Conservation (phyloP, 2,888 invertebrate species). For the Pterostichus niger region DNA sequence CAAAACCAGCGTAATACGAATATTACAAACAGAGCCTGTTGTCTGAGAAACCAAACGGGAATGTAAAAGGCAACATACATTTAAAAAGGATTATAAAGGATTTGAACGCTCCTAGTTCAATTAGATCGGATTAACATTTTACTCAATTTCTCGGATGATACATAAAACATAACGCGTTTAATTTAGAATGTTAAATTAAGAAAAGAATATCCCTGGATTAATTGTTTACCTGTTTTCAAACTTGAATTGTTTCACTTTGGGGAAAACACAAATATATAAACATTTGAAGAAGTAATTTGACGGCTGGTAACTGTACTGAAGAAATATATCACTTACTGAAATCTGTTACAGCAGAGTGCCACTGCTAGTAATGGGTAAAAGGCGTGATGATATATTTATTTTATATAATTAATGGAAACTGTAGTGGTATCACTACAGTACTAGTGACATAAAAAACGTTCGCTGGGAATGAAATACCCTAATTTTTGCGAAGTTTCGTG, state of each 20-base stretch:
- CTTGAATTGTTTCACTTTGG: background rate
- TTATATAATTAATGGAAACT: too few species aligned
- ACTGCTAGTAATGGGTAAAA: too few species aligned
- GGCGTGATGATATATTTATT: too few species aligned
- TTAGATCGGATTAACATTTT: slow-evolving; percentile 60
- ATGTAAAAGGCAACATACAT: slow-evolving; percentile 52
- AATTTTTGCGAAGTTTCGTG: too few species aligned
- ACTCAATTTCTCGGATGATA: slow-evolving; percentile 45
- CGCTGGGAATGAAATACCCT: too few species aligned
- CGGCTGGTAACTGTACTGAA: too few species aligned
- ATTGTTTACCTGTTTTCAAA: background rate
- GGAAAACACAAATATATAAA: background rate
- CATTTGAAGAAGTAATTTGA: too few species aligned
- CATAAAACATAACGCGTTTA: slow-evolving; percentile 43
- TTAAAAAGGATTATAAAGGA: slow-evolving; percentile 59
- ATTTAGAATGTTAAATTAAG: slow-evolving; percentile 19
- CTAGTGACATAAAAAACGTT: too few species aligned
- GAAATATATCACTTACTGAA: too few species aligned
- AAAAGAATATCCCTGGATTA: slow-evolving; percentile 32
- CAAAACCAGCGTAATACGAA: slow-evolving; percentile 1
- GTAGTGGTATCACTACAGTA: too few species aligned
- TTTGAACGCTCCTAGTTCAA: slow-evolving; percentile 50
- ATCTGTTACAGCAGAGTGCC: too few species aligned
- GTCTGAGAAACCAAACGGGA: slow-evolving; percentile 9
- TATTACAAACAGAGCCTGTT: slow-evolving; percentile 15